phyloP scores from a whole-genome alignment of 2,797 vertebrate genomes.

The Chelidonichthys spinosus region DNA sequence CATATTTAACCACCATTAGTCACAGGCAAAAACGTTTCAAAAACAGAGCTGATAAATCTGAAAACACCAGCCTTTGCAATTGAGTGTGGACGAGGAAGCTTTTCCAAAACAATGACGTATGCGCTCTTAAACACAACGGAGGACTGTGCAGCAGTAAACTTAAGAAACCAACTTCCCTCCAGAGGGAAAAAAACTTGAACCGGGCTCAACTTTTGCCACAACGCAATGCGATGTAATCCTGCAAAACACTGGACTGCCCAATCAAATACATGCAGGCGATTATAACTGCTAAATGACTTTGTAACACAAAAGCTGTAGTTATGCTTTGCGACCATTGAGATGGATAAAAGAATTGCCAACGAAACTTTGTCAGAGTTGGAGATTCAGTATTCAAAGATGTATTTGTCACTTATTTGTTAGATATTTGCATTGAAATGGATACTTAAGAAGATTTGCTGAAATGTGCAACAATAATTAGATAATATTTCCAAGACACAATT shows the following conservation, averaged over 20 bases:
- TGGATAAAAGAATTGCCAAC: background rate
- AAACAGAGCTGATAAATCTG: background rate
- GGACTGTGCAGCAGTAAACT: background rate
- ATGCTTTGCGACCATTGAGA: background rate
- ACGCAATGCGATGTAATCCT: background rate
- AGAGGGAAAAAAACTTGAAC: background rate
- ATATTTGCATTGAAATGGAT: background rate
- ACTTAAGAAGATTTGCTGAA: background rate
- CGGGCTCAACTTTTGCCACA: background rate
- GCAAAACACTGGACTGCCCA: background rate
- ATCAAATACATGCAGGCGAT: background rate
- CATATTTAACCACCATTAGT: background rate
- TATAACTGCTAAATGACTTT: background rate
- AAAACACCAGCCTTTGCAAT: background rate
- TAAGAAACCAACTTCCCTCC: constrained; percentile 13
- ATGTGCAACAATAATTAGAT: background rate
- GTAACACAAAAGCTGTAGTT: background rate
- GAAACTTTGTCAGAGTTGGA: background rate
- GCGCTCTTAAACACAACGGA: background rate
- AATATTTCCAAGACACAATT: background rate
- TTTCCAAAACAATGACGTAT: constrained; percentile 14
- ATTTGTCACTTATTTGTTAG: background rate
- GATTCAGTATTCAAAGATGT: background rate
- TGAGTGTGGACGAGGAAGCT: constrained; percentile 6
- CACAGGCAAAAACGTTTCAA: background rate